Evolutionary conservation across 1,140 invertebrate species (phyloP), one percentile per base, ranked within the genome.

Genomic region (Neocloeon triangulifer): DNA sequence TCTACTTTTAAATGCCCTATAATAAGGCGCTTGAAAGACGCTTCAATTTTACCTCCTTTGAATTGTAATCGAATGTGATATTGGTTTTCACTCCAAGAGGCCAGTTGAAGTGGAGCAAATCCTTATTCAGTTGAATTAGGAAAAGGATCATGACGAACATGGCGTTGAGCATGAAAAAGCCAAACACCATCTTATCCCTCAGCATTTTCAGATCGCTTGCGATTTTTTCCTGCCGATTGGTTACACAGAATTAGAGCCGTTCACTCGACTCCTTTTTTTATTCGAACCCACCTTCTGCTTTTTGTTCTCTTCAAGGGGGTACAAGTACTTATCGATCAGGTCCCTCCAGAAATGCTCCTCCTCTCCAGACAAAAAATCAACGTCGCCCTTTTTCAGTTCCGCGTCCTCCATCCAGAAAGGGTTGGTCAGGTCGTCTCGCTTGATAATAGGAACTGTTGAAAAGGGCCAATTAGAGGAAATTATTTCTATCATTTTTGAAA

Each of bases 91-190:
- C 61, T 39, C 67, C 68, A 27, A 72, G 60, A 5, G 70, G 74
- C 75, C 73, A 81, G 33, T 67, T 55, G 1, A 80, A 39, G 41
- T 78, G 64, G 13, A 78, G 46, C 36, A 54, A 48, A 36, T 76
- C 66, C 48, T 76, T 76, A 39, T 79, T 66, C 25, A 78, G 48
- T 52, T 82, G 79, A 38, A 86, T 61, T 23, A 84, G 53, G 38
- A 84, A 73, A 0, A 82, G 64, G 25, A 78, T 64, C 13, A 84
- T 52, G 15, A 85, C 73, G 50, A 82, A 88, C 2, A 86, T 54
- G 5, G 71, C 64, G 49, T 88, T 88, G 2, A 84, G 52, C 69
- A 84, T 82, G 29, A 78, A 70, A 49, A 84, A 85, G 25, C 71
- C 71, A 41, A 80, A 73, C 1, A 75, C 62, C 34, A 64, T 61